phyloP scores from a whole-genome alignment of 37 sponge, comb jelly and placozoan species.

The Chondrilla cf. caribensis region DNA sequence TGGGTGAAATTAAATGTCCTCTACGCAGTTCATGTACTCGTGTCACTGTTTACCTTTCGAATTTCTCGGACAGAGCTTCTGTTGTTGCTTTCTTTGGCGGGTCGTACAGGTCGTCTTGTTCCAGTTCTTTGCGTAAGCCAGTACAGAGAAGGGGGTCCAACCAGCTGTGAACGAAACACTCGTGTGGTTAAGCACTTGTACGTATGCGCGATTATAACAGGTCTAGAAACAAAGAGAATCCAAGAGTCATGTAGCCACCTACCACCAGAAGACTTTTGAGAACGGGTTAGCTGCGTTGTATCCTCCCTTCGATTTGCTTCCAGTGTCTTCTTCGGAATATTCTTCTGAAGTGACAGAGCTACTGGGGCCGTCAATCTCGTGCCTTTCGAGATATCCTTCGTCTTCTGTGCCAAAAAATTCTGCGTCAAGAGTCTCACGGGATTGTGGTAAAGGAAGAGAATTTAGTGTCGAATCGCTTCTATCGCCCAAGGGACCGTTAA shows the following conservation, averaged over 20 bases:
- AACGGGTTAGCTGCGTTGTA: neutral
- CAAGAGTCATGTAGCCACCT: neutral
- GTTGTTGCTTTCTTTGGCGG: slow-evolving; percentile 40
- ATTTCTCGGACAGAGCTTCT: slow-evolving; percentile 31
- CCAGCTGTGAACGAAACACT: slow-evolving; percentile 42
- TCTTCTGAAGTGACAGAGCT: neutral
- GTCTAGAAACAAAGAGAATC: too few species aligned
- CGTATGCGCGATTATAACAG: too few species aligned
- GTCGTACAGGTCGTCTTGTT: slow-evolving; percentile 61
- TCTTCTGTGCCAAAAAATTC: too few species aligned
- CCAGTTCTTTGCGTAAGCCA: slow-evolving; percentile 39
- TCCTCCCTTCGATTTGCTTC: neutral
- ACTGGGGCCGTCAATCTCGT: too few species aligned
- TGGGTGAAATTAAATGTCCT: too few species aligned
- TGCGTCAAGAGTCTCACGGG: too few species aligned
- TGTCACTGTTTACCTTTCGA: slow-evolving; percentile 42
- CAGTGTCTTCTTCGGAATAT: neutral
- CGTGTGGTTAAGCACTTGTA: neutral
- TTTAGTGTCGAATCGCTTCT: too few species aligned
- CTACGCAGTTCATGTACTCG: neutral
- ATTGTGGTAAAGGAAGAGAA: too few species aligned
- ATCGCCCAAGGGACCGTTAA: too few species aligned
- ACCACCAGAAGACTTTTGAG: slow-evolving; percentile 20
- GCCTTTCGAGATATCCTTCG: too few species aligned
- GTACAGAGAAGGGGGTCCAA: slow-evolving; percentile 61